Base-by-base conservation (phyloP, 1,140 invertebrate genomes). In the Diorhabda sublineata region DNA sequence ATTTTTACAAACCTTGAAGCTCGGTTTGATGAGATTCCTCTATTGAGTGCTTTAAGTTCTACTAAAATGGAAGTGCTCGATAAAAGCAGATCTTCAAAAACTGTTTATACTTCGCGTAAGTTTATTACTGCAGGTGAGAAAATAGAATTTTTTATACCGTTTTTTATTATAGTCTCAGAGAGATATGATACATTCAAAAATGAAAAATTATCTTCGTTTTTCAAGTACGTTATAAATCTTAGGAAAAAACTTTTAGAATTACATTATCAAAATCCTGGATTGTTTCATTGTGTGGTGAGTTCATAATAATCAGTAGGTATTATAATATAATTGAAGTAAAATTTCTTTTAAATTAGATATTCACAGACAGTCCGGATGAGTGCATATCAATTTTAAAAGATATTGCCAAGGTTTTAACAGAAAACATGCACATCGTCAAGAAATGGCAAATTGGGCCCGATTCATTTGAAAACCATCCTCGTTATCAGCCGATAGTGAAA, bases 211-310 rank as follows among this genome's bases (percentile, higher is more conserved):
- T n/a, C 26, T 41, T 42, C 42, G 42, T 67, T 67, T 52, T 60
- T 67, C 44, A 45, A 60, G 5, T 9, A 41, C 4, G 11, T 67
- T 42, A 60, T 67, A 8, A 11, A 67, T 7, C 11, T 41, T 6
- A 66, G 71, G 45, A 61, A 71, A 45, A 56, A 70, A 44, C 66
- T 71, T 7, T 63, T 75, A 41, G 61, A 71, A 58, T 57, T 73
- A 26, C 71, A 73, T 69, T 73, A 69, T 64, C 42, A 62, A 7
- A 67, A 68, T 44, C 71, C 71, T 44, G 73, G 73, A 26, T 60
- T 75, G 5, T 75, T 75, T 68, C 65, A 64, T 11, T 63, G 62
- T 57, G 43, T 75, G 61, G 73, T 74, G 61, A 70, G 68, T 69
- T 41, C 8, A 52, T 52, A 52, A 8, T 4, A 52, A 4, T 52